Evolutionary conservation across 1,140 invertebrate species (phyloP), one percentile per base, ranked within the genome.

Genomic region (Patella vulgata): DNA sequence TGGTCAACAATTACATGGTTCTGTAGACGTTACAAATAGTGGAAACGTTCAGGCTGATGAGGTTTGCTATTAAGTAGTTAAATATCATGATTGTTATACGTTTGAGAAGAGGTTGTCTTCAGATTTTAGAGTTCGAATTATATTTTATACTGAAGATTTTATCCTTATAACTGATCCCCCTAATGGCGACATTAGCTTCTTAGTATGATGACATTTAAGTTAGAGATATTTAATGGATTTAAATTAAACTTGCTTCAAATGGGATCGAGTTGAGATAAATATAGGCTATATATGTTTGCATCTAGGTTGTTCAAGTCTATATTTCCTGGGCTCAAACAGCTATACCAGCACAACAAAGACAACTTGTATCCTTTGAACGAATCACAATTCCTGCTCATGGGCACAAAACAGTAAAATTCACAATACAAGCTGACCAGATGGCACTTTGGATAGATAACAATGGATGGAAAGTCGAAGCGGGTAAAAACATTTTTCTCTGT

Each of bases 251-350:
- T n/a, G n/a, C n/a, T n/a, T n/a, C n/a, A n/a, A n/a, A n/a, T n/a
- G n/a, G n/a, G n/a, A n/a, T n/a, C n/a, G n/a, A n/a, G n/a, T n/a
- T n/a, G n/a, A n/a, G n/a, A n/a, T n/a, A n/a, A n/a, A n/a, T n/a
- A n/a, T n/a, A n/a, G n/a, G n/a, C n/a, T n/a, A n/a, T n/a, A n/a
- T n/a, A n/a, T n/a, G n/a, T n/a, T n/a, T n/a, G n/a, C 8, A 67
- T 42, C 17, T 59, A 82, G 79, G 75, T 82, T 1, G 62, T 76
- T 9, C 81, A 82, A 60, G 59, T 81, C 1, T 82, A 82, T 50
- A 61, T 82, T 21, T 62, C 56, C 5, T 81, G 79, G 79, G 21
- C 55, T 12, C 59, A 68, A 21, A 46, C 70, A 8, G 70, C 68
- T 36, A 65, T 71, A 40, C 60, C 47, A 14, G 79, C 77, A 72